Conservation (phyloP, 2,888 invertebrate species). For the Thecophora atra region DNA sequence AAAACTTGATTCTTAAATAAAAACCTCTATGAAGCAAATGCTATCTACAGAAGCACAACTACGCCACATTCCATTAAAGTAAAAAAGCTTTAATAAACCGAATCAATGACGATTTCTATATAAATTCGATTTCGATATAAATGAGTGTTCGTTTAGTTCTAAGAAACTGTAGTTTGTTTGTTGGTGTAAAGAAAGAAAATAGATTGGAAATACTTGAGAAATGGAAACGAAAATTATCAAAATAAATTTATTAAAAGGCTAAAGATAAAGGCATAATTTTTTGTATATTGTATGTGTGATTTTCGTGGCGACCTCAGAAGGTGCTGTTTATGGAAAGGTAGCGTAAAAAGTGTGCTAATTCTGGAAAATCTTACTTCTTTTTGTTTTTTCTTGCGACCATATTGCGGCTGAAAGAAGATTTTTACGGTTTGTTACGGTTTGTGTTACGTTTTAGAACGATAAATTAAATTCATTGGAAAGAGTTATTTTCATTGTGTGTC, state of each 20-base stretch:
- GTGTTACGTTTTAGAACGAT: constrained; percentile 25
- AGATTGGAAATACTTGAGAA: neutral
- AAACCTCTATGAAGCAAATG: too few relatives aligned
- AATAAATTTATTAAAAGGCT: neutral
- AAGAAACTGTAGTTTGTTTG: too few relatives aligned
- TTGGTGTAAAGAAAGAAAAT: neutral
- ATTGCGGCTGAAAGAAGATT: constrained; percentile 69
- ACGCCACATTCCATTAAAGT: too few relatives aligned
- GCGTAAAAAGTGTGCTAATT: constrained; percentile 39
- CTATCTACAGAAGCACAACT: too few relatives aligned
- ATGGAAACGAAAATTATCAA: neutral
- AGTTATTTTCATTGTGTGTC: constrained; percentile 5
- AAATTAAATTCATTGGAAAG: constrained; percentile 7
- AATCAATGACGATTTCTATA: too few relatives aligned
- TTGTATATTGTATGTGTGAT: neutral
- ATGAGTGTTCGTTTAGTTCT: too few relatives aligned
- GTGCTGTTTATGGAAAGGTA: constrained; percentile 10
- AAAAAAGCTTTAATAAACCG: too few relatives aligned
- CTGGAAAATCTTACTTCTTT: constrained; percentile 90
- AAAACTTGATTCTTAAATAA: too few relatives aligned
- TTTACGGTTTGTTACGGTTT: constrained; percentile 39
- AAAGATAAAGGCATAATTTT: neutral
- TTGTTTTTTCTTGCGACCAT: constrained; percentile 98
- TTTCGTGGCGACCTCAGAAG: neutral
- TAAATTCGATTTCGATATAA: too few relatives aligned